Percentiles rank a stretch among this genome's conserved stretches.
Conservation (phyloP, 2,888 invertebrate species). For the Tenthredo distinguenda region DNA sequence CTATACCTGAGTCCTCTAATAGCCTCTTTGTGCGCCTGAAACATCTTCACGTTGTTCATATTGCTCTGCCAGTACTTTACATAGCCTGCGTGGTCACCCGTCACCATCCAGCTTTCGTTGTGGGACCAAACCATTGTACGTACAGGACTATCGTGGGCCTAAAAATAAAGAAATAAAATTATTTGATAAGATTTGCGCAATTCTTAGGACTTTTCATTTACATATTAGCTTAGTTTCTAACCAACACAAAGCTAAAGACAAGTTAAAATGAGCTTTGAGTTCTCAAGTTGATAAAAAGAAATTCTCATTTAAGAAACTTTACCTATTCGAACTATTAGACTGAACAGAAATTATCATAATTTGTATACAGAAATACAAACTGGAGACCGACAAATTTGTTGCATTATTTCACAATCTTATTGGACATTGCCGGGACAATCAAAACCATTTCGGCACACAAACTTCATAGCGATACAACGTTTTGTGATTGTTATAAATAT, state of each 20-base stretch:
- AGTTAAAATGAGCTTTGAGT: not conserved
- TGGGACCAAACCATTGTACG: slow-evolving; percentile 99
- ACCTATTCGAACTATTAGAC: not conserved
- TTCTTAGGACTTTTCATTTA: not conserved
- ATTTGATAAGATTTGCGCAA: not conserved
- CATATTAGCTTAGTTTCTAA: not conserved
- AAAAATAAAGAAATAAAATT: slow-evolving; percentile 62
- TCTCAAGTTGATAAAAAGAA: not conserved
- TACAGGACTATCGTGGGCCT: slow-evolving; percentile 99
- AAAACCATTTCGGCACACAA: not conserved
- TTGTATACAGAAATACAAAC: not conserved
- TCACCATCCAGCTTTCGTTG: slow-evolving; percentile 99
- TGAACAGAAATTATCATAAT: not conserved
- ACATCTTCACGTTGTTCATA: slow-evolving; percentile 99
- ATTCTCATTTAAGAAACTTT: not conserved
- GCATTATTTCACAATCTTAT: too few relatives aligned
- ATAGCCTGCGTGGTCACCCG: slow-evolving; percentile 98
- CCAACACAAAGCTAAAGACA: not conserved
- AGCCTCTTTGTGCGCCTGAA: slow-evolving; percentile 99
- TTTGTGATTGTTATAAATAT: not conserved
- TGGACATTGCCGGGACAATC: too few relatives aligned
- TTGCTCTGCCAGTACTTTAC: slow-evolving; percentile 99
- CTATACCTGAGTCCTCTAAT: slow-evolving; percentile 97
- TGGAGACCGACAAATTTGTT: too few relatives aligned
- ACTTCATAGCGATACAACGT: not conserved